A percentile compares a stretch with the other conserved stretches of the same genome.
These are phyloP conservation scores for Zalophus californianus DNA, from an alignment of 2,797 vertebrate species.

Conservation along the genomic window DNA sequence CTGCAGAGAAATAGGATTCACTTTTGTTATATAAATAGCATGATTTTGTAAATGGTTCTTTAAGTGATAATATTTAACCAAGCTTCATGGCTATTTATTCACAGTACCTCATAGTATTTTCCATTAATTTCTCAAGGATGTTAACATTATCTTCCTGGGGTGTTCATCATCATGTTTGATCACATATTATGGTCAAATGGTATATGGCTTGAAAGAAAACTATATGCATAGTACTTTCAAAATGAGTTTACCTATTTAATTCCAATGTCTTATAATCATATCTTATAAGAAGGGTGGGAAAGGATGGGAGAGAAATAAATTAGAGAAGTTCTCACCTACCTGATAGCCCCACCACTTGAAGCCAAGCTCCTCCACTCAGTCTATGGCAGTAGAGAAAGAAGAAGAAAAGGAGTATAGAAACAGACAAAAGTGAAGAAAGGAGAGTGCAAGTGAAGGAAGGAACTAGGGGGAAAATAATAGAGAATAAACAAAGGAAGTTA, in stretches of 20 bases:
- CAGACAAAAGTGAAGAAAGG: neutral
- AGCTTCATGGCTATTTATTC: constrained; percentile 40
- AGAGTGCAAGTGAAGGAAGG: neutral
- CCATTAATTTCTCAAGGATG: constrained; percentile 64
- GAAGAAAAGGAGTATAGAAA: neutral
- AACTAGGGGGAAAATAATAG: neutral
- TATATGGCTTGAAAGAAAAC: constrained; percentile 53
- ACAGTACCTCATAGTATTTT: constrained; percentile 8
- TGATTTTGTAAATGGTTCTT: constrained; percentile 68
- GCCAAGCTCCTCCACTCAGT: neutral
- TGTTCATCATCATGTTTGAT: constrained; percentile 34
- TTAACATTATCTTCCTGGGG: constrained; percentile 36
- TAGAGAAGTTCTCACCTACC: neutral
- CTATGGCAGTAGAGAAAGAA: neutral
- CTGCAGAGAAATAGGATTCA: constrained; percentile 74
- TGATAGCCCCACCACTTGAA: neutral
- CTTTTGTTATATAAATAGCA: constrained; percentile 62
- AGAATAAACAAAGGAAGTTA: neutral
- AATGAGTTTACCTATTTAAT: constrained; percentile 12
- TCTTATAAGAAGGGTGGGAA: neutral
- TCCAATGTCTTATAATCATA: neutral
- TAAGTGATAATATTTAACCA: constrained; percentile 60
- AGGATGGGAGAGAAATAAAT: neutral
- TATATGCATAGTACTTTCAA: neutral
- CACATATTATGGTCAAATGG: neutral